A percentile compares a stretch with the other conserved stretches of the same genome.
Conservation (phyloP, 30 jellyfish, hydroid and myxozoan genomes). For the Aurelia sp. region DNA sequence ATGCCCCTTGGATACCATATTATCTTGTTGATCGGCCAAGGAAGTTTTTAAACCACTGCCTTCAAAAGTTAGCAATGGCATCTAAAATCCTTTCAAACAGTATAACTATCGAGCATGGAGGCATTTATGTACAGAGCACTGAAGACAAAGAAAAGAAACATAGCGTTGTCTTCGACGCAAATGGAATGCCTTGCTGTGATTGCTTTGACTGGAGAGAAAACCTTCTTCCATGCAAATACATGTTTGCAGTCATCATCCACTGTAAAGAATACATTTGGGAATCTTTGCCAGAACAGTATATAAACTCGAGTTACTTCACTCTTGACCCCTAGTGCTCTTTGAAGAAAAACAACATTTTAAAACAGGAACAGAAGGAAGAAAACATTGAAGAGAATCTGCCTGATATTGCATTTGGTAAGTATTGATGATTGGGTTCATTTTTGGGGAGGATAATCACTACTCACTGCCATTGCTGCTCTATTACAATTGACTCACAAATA, state of each 20-base stretch:
- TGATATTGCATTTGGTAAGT: too few species aligned
- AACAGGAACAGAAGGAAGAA: too few species aligned
- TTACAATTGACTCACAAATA: too few species aligned
- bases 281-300: not conserved
- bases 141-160: too few species aligned
- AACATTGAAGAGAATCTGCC: too few species aligned
- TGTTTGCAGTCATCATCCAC: conserved; percentile 3
- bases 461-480: too few species aligned
- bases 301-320: not conserved
- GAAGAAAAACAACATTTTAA: too few species aligned
- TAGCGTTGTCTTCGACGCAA: too few species aligned
- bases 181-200: conserved; percentile 1
- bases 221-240: conserved; percentile 31
- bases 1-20: conserved; percentile 35
- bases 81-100: not conserved
- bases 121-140: not conserved
- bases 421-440: too few species aligned
- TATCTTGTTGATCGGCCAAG: conserved; percentile 30
- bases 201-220: conserved; percentile 7
- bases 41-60: conserved; percentile 20
- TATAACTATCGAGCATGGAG: not conserved
- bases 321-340: too few species aligned
- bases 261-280: not conserved
- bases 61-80: conserved; percentile 28
- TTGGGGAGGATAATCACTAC: too few species aligned